Evolutionary conservation across 2,113 vertebrate species (phyloP).

Genomic region (Psittacara wagleri): DNA sequence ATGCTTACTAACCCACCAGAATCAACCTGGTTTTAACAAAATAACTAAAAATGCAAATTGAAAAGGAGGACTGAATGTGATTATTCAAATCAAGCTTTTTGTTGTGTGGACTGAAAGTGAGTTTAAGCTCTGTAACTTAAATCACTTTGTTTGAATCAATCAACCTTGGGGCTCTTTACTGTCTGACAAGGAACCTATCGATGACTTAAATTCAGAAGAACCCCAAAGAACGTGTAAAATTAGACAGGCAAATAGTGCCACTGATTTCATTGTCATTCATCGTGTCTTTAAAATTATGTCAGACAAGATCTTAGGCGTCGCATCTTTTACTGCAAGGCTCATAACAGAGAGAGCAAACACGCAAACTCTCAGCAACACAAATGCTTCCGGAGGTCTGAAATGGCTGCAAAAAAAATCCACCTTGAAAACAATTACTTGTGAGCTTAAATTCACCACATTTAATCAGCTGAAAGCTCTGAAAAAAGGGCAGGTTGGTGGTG

Average conservation of each 20-base stretch:
- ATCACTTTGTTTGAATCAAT: not conserved
- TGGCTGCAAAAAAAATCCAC: not conserved
- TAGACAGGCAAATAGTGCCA: not conserved
- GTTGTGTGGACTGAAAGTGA: not conserved
- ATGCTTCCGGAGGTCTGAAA: not conserved
- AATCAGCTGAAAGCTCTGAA: not conserved
- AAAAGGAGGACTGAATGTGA: not conserved
- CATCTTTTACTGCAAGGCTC: not conserved
- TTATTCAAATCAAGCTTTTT: slow-evolving; percentile 21
- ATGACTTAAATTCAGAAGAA: not conserved
- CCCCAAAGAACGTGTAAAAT: not conserved
- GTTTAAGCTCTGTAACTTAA: not conserved
- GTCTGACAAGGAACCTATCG: not conserved
- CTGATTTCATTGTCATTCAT: slow-evolving; percentile 8
- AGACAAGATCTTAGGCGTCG: not conserved
- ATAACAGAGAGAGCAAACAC: not conserved
- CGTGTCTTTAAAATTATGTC: not conserved
- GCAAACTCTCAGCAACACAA: not conserved
- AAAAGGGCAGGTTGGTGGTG: not conserved
- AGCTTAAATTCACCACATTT: not conserved
- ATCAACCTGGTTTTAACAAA: not conserved
- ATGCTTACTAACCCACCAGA: not conserved
- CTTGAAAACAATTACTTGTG: not conserved
- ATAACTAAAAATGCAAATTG: slow-evolving; percentile 18
- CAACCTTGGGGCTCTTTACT: not conserved